Conservation (phyloP, 2,888 invertebrate species). For the Formica aserva region DNA sequence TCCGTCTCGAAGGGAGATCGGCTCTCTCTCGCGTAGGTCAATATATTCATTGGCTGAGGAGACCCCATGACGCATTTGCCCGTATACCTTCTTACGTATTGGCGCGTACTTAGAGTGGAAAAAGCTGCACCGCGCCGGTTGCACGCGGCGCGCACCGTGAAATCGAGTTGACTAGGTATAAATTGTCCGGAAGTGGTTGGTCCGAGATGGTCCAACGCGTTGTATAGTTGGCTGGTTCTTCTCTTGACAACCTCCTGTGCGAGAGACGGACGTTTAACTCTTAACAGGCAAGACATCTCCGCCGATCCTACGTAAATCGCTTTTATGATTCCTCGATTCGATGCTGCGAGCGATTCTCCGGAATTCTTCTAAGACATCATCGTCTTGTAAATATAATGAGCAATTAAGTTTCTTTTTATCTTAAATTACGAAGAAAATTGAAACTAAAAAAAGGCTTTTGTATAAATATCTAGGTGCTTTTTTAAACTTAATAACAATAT, state of each 20-base stretch:
- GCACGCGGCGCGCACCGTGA: slow-evolving; percentile 59
- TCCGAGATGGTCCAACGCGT: slow-evolving; percentile 27
- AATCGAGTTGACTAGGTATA: slow-evolving; percentile 65
- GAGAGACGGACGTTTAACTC: slow-evolving; percentile 44
- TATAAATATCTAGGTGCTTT: background rate
- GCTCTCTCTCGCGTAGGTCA: slow-evolving; percentile 72
- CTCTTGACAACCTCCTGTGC: slow-evolving; percentile 39
- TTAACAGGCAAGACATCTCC: slow-evolving; percentile 32
- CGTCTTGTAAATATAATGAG: background rate
- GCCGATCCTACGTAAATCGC: slow-evolving; percentile 38
- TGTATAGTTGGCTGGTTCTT: slow-evolving; percentile 26
- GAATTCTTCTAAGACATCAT: background rate
- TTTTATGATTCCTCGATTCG: slow-evolving; percentile 44
- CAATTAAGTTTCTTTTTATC: slow-evolving; percentile 28
- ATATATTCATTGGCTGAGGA: slow-evolving; percentile 79
- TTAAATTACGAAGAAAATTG: slow-evolving; percentile 7
- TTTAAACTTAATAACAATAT: background rate
- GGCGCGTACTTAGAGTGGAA: slow-evolving; percentile 50
- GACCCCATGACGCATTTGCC: slow-evolving; percentile 75
- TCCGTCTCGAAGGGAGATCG: slow-evolving; percentile 59
- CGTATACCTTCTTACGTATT: slow-evolving; percentile 62
- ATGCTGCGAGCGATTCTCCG: slow-evolving; percentile 38
- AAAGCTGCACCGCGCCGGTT: slow-evolving; percentile 42
- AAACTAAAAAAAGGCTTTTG: background rate
- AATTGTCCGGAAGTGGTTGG: slow-evolving; percentile 61